Conservation (phyloP, 2,797 vertebrate species). For the Sebastes vulpes region DNA sequence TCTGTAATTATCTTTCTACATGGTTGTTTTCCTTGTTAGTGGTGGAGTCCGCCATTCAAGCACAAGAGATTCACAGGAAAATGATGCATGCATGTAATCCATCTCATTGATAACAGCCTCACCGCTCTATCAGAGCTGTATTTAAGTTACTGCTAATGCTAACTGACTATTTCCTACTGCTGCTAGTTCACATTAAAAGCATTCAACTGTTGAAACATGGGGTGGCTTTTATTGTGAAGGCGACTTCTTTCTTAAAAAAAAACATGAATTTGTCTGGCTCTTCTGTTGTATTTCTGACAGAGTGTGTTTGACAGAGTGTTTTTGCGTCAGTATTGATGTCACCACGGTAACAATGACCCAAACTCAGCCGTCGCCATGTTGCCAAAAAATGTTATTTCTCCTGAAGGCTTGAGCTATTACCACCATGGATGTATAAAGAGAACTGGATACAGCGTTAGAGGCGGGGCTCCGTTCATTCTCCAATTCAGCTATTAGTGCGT, state of each 20-base stretch:
- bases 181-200: slow-evolving; percentile 25
- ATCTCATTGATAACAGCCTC: neutral
- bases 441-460: no score
- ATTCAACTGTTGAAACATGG: neutral
- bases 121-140: neutral
- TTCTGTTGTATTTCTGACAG: neutral
- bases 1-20: neutral
- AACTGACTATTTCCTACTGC: neutral
- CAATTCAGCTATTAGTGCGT: no score
- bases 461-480: no score
- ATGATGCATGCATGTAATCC: neutral
- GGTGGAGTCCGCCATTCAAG: neutral
- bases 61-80: slow-evolving; percentile 7
- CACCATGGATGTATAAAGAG: no score
- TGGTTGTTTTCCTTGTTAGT: neutral
- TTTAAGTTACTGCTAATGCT: slow-evolving; percentile 1
- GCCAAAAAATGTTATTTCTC: no score
- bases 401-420: no score
- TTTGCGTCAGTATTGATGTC: neutral
- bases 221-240: slow-evolving; percentile 8
- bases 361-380: no score
- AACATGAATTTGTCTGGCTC: neutral
- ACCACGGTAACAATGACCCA: neutral
- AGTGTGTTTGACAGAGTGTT: neutral
- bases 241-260: neutral